Conservation (phyloP, 2,797 vertebrate genomes). For the Tokudaia tokunoshimensis region DNA sequence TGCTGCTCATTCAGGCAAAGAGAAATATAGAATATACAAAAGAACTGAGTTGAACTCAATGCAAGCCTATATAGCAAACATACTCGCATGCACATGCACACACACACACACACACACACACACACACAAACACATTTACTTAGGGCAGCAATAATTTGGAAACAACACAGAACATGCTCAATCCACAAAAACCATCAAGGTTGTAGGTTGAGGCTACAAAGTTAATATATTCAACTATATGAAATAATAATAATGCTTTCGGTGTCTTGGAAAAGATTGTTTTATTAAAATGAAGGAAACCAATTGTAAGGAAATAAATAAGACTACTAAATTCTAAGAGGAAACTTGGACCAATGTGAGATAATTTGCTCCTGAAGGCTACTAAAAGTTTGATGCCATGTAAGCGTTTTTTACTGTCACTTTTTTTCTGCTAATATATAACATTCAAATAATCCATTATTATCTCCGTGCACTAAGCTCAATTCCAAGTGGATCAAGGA, state of each 20-base stretch:
- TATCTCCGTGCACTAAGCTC: too few relatives aligned
- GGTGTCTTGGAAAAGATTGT: background rate
- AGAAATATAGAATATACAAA: background rate
- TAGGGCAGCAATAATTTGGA: background rate
- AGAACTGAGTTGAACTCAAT: background rate
- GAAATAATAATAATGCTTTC: background rate
- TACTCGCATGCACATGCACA: background rate
- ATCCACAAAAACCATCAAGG: background rate
- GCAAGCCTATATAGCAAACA: background rate
- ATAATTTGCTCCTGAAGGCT: background rate
- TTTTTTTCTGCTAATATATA: background rate
- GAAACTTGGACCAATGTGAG: background rate
- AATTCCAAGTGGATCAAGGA: too few relatives aligned
- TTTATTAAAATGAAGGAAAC: constrained; percentile 27
- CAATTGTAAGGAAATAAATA: background rate
- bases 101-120: background rate
- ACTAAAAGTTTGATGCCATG: background rate
- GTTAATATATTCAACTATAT: background rate
- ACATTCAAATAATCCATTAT: background rate
- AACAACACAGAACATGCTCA: background rate
- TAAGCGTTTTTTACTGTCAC: background rate
- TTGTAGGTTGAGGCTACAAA: background rate
- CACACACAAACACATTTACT: background rate
- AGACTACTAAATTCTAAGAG: background rate
- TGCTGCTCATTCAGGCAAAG: too few relatives aligned